Evolutionary conservation across 1,140 invertebrate species (phyloP), one percentile per base, ranked within the genome.

Genomic region (Drosophila setifemur): DNA sequence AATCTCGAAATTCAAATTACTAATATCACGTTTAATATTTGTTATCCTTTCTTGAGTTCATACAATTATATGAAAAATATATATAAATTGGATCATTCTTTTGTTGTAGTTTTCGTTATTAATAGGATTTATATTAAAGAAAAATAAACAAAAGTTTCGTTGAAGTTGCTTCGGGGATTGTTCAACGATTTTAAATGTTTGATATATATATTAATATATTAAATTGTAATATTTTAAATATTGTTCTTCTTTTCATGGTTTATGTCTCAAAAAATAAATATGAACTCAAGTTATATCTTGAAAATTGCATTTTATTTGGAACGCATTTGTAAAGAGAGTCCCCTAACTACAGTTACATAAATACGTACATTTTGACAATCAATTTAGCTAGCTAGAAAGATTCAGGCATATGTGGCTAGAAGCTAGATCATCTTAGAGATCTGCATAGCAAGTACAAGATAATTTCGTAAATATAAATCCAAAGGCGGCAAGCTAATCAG

Each of bases 401-500:
- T 40, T 55, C 28, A 69, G 64, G 64, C 66, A 69, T 39, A 54
- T 39, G 42, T 60, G 67, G 60, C 60, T 48, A 12, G 14, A 49
- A 66, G 61, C 61, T 31, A 18, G 33, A 45, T 45, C 29, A 25
- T 61, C 14, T 12, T 12, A 40, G 49, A 23, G 11, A 61, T 43
- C 28, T 29, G 35, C 29, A 8, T 47, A 70, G 64, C 43, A 70
- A 69, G 25, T 23, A 70, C 39, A 23, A 53, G 50, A 48, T 58
- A 39, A 14, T 53, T 45, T 43, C 55, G 23, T 67, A 48, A 14
- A 11, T 31, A 16, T n/a, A 25, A 52, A 54, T 45, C 18, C 40
- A 12, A 50, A 12, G 14, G 11, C 31, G 33, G 57, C 43, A 37
- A 37, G 28, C 76, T 77, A 89, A 49, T 89, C 88, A 69, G 88